Conservation (phyloP, 2,113 vertebrate species). For the Sturnus vulgaris region DNA sequence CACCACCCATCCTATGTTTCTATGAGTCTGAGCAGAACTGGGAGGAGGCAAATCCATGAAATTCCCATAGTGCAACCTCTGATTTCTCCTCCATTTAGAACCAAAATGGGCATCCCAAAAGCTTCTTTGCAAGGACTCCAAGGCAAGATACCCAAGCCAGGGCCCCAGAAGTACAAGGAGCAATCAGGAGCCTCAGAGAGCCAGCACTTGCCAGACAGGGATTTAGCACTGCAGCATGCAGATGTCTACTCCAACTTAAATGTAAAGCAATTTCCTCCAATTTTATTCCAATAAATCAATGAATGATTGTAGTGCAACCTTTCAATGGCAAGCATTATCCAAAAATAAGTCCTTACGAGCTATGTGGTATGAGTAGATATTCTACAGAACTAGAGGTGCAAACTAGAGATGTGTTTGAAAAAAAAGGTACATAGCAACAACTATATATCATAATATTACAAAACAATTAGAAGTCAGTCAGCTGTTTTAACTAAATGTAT, state of each 20-base stretch:
- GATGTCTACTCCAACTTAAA: neutral
- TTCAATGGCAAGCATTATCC: neutral
- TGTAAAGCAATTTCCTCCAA: neutral
- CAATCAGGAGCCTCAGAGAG: neutral
- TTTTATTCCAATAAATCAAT: neutral
- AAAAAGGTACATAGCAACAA: neutral
- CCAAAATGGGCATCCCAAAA: neutral
- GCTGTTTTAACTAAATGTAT: neutral
- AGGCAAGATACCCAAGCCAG: neutral
- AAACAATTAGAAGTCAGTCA: neutral
- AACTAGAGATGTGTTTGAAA: neutral
- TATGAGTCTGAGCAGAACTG: neutral
- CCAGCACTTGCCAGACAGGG: neutral
- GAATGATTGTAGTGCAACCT: neutral
- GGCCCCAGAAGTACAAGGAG: neutral
- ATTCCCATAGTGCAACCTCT: neutral
- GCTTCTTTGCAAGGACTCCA: neutral
- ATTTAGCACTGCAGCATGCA: rapidly evolving
- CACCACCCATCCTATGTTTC: neutral
- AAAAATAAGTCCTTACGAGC: neutral
- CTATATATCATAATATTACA: neutral
- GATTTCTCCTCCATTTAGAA: neutral
- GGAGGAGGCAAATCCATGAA: neutral
- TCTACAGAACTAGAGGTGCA: neutral
- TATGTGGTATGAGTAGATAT: neutral